Evolutionary conservation across 2,113 vertebrate species (phyloP).

Genomic region (Scortum barcoo): DNA sequence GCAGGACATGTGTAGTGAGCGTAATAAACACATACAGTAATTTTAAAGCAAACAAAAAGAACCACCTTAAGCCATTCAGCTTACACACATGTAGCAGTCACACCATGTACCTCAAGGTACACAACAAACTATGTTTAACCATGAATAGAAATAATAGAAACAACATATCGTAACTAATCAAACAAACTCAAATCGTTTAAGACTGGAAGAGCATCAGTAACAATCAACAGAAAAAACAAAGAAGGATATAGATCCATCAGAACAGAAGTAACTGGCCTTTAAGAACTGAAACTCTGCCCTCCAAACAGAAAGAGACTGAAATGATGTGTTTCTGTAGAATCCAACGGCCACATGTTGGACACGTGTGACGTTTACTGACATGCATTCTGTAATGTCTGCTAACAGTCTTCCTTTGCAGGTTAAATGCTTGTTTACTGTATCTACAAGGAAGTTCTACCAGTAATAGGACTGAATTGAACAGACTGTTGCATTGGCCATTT

Average conservation of each 20-base stretch:
- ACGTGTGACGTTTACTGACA: conserved; percentile 7
- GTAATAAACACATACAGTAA: conserved; percentile 1
- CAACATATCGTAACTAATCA: not conserved
- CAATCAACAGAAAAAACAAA: not conserved
- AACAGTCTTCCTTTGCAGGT: conserved; percentile 2
- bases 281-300: too few species aligned
- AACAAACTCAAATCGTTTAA: not conserved
- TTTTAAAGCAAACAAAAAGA: conserved; percentile 11
- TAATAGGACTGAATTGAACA: not conserved
- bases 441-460: not conserved
- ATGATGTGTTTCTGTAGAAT: not conserved
- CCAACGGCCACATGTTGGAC: not conserved
- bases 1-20: not conserved
- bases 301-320: too few species aligned
- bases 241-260: not conserved
- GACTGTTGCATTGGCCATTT: not conserved
- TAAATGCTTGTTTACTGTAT: conserved; percentile 16
- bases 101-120: not conserved
- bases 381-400: not conserved
- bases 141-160: not conserved
- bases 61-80: not conserved
- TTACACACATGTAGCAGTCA: conserved; percentile 15
- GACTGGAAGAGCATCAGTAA: not conserved
- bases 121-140: conserved; percentile 13
- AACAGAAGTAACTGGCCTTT: not conserved